Evolutionary conservation across 1,140 invertebrate species (phyloP), one percentile per base, ranked within the genome.

Genomic region (Drosophila carrolli): DNA sequence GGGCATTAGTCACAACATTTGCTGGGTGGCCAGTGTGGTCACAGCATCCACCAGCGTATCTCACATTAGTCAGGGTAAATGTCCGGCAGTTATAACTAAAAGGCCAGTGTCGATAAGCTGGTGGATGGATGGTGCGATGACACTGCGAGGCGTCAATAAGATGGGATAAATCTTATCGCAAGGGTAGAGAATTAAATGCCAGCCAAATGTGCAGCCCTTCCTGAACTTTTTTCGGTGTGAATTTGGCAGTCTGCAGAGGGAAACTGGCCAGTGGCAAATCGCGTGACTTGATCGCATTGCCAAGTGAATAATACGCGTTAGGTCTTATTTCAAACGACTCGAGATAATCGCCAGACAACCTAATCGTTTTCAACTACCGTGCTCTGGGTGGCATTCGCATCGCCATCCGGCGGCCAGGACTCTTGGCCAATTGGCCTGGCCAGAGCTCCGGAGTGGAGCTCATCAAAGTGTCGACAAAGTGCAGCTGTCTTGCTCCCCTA

Each of bases 391-490:
- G 75, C 73, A 76, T 74, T 38, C 37, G 19, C 72, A 75, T 73
- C 43, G 35, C 38, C 63, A 55, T 29, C 32, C 40, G 19, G 51
- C 19, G 51, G 37, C 48, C 71, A 75, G 73, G 72, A 75, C 53
- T 70, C 32, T 6, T 29, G 41, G 41, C 43, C 70, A 70, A 61
- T 80, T 81, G 56, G 56, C 19, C 56, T 50, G 37, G 47, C 47
- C 47, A 55, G 23, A 70, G 37, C 11, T 11, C 23, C 4, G 23
- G 23, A 23, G 10, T 8, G 11, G 72, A 81, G 80, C 80, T 83
- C 75, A 83, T 83, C 80, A 83, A 83, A 76, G 71, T 83, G 80
- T 84, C 77, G 73, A 84, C 81, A 85, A 59, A 75, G 48, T 71
- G 80, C 80, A 83, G 80, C 70, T 82, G 79, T 43, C 51, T 46